A percentile compares a stretch with the other conserved stretches of the same genome.
Conservation (phyloP, 2,888 invertebrate genomes). For the Ophraella communa region DNA sequence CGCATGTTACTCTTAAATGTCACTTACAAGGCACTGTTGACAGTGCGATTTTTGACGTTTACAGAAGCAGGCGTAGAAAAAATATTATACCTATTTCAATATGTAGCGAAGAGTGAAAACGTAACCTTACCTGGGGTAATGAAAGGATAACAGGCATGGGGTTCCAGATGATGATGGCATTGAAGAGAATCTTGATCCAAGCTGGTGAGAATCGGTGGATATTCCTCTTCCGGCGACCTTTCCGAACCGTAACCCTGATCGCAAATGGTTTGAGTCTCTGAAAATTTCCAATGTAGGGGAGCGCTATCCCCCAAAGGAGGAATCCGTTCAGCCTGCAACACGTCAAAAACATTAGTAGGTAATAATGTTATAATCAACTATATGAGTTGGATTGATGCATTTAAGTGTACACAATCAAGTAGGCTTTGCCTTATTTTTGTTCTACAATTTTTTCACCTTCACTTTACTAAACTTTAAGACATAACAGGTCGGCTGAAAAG, state of each 20-base stretch:
- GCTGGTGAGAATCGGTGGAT: constrained; percentile 69
- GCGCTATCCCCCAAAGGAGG: constrained; percentile 58
- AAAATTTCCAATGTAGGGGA: constrained; percentile 59
- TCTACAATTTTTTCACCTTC: too few species aligned
- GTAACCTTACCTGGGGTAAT: constrained; percentile 70
- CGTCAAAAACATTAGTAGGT: not conserved
- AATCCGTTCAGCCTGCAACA: constrained; percentile 59
- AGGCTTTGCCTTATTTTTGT: too few species aligned
- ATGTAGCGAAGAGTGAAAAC: too few species aligned
- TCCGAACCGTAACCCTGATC: constrained; percentile 82
- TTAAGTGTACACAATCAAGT: too few species aligned
- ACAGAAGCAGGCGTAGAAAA: too few species aligned
- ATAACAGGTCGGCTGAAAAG: too few species aligned
- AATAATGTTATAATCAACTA: constrained; percentile 4
- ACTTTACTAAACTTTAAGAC: too few species aligned
- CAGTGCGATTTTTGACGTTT: too few species aligned
- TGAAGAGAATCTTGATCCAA: constrained; percentile 58
- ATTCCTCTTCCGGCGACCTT: constrained; percentile 79
- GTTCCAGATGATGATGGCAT: constrained; percentile 67
- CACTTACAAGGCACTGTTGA: too few species aligned
- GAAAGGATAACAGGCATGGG: constrained; percentile 70
- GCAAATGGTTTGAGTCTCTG: constrained; percentile 59
- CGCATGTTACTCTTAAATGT: too few species aligned
- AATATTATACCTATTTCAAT: too few species aligned
- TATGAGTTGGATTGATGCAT: too few species aligned